A percentile compares a stretch with the other conserved stretches of the same genome.
phyloP scores from a whole-genome alignment of 92 coral and sea anemone species.

The Phenganax subtilis region DNA sequence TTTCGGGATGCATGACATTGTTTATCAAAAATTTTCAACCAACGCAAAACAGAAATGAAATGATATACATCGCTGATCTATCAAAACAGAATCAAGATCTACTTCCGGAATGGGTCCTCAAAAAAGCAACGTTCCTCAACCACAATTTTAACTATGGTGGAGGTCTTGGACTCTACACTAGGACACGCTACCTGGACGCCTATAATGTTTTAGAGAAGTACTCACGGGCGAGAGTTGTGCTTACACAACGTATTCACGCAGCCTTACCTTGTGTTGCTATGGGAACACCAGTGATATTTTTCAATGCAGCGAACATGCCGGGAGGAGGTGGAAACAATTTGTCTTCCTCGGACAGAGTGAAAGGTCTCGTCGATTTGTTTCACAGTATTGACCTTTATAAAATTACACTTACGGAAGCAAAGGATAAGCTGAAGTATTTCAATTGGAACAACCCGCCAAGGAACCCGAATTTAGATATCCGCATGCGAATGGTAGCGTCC shows the following conservation, averaged over 20 bases:
- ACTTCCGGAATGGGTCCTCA: conserved; percentile 24
- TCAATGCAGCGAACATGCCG: conserved; percentile 6
- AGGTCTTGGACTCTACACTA: neutral
- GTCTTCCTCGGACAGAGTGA: neutral
- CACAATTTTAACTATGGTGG: conserved; percentile 6
- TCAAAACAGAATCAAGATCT: neutral
- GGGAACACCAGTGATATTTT: conserved; percentile 41
- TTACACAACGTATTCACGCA: conserved; percentile 37
- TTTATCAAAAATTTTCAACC: conserved; percentile 17
- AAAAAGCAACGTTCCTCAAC: neutral
- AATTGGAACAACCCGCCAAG: conserved; percentile 45
- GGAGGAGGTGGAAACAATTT: conserved; percentile 18
- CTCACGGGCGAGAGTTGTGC: conserved; percentile 31
- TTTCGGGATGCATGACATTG: conserved; percentile 4
- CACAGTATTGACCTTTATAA: conserved; percentile 26
- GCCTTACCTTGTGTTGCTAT: conserved; percentile 43
- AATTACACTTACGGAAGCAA: conserved; percentile 25
- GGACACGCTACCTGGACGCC: conserved; percentile 23
- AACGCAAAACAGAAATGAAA: neutral
- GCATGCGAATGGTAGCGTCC: conserved; percentile 31
- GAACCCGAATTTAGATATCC: conserved; percentile 13
- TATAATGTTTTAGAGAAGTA: conserved; percentile 28
- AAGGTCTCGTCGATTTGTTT: conserved; percentile 26
- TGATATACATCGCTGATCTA: conserved; percentile 37
- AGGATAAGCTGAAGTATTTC: conserved; percentile 17